Conservation (phyloP, 2,797 vertebrate species). For the Chelmon rostratus region DNA sequence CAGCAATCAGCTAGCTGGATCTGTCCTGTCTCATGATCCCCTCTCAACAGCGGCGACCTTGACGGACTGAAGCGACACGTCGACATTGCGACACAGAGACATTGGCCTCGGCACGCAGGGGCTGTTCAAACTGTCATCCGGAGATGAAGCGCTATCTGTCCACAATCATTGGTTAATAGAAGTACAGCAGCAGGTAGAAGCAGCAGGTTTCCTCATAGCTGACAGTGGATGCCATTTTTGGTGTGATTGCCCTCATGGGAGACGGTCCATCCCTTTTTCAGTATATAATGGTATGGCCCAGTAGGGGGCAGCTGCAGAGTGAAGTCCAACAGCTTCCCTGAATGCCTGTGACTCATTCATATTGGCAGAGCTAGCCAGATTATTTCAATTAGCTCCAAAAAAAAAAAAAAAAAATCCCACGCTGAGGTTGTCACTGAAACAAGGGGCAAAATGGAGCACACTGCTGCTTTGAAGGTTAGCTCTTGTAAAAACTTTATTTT, state of each 20-base stretch:
- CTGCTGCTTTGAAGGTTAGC: slow-evolving; percentile 71
- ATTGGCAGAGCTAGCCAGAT: slow-evolving; percentile 70
- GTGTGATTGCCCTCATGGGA: slow-evolving; percentile 69
- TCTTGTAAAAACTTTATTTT: slow-evolving; percentile 37
- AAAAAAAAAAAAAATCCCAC: slow-evolving; percentile 65
- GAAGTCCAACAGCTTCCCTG: slow-evolving; percentile 71
- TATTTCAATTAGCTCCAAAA: slow-evolving; percentile 79
- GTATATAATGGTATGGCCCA: slow-evolving; percentile 54
- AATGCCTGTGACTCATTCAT: slow-evolving; percentile 71
- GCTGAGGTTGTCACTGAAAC: slow-evolving; percentile 70
- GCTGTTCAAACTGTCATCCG: slow-evolving; percentile 35
- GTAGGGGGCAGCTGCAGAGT: slow-evolving; percentile 60
- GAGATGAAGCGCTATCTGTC: slow-evolving; percentile 55
- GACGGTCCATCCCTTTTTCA: slow-evolving; percentile 59
- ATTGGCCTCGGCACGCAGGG: slow-evolving; percentile 9
- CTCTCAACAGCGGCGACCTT: slow-evolving; percentile 71
- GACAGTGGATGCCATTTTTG: slow-evolving; percentile 62
- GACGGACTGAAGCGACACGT: slow-evolving; percentile 57
- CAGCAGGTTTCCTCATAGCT: slow-evolving; percentile 53
- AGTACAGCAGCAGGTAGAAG: slow-evolving; percentile 58
- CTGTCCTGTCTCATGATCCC: slow-evolving; percentile 65
- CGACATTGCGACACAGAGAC: slow-evolving; percentile 38
- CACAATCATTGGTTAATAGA: slow-evolving; percentile 63
- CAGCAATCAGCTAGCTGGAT: slow-evolving; percentile 69
- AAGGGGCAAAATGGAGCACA: slow-evolving; percentile 43